A percentile compares a stretch with the other conserved stretches of the same genome.
Evolutionary conservation across 1,140 invertebrate species (phyloP).

Genomic region (Aphelinus atriplicis): DNA sequence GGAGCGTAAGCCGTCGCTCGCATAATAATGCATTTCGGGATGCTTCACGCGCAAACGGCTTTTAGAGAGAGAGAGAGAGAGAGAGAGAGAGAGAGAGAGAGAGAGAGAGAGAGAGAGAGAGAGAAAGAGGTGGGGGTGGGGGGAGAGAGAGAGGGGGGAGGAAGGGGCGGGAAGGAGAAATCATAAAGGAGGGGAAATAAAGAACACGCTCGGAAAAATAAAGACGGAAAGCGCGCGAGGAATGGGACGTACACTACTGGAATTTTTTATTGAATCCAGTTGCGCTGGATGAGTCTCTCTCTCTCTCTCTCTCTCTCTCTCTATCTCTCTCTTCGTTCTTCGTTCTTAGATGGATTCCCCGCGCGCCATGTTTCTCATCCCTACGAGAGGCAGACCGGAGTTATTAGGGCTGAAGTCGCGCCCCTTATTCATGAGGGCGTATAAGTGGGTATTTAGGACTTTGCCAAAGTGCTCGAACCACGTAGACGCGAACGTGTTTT

Average conservation of each 20-base stretch:
- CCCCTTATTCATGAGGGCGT: too few relatives aligned
- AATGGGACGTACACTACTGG: slow-evolving; percentile 15
- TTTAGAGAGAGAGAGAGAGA: slow-evolving; percentile 1
- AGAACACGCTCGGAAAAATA: slow-evolving; percentile 27
- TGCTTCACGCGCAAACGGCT: slow-evolving; percentile 49
- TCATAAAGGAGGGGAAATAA: slow-evolving; percentile 28
- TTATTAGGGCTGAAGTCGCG: too few relatives aligned
- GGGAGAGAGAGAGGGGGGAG: background rate
- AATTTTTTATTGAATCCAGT: slow-evolving; percentile 26
- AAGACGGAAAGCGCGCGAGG: slow-evolving; percentile 16
- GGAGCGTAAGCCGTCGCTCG: slow-evolving; percentile 9
- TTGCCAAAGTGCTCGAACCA: too few relatives aligned
- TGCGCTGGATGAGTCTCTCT: slow-evolving; percentile 10
- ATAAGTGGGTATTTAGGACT: too few relatives aligned
- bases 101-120: background rate
- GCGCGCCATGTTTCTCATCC: background rate
- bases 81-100: background rate
- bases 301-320: slow-evolving; percentile 10
- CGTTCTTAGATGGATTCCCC: background rate
- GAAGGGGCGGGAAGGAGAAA: slow-evolving; percentile 4
- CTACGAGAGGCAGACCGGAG: too few relatives aligned
- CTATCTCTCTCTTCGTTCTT: background rate
- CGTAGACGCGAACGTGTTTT: too few relatives aligned
- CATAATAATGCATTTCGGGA: slow-evolving; percentile 49
- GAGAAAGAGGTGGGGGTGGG: background rate